Evolutionary conservation across 2,113 vertebrate species (phyloP).

Genomic region (Hoplias malabaricus): DNA sequence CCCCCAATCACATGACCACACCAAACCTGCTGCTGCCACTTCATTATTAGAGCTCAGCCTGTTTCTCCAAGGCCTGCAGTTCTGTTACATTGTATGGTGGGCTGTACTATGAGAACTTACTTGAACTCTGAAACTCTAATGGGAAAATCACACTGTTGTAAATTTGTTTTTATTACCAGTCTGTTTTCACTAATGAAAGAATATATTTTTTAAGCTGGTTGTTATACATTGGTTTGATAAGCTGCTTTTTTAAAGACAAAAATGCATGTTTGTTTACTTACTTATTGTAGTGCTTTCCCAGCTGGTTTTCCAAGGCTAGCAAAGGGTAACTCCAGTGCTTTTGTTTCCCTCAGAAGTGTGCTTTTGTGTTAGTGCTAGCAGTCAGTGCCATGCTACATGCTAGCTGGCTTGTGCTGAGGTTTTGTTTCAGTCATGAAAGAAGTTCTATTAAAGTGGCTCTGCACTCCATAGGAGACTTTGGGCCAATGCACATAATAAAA

Average conservation of each 20-base stretch:
- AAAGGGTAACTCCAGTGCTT: background rate
- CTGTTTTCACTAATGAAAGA: background rate
- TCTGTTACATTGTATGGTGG: too few relatives aligned
- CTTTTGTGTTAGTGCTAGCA: constrained; percentile 9
- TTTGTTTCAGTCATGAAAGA: background rate
- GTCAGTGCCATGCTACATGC: background rate
- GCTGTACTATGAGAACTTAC: too few relatives aligned
- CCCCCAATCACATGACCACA: too few relatives aligned
- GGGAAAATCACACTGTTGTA: background rate
- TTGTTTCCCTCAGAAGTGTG: background rate
- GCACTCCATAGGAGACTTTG: background rate
- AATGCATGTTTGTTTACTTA: background rate
- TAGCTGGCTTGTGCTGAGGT: background rate
- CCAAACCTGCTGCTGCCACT: too few relatives aligned
- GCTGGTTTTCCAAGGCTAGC: background rate
- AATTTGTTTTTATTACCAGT: background rate
- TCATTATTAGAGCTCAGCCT: too few relatives aligned
- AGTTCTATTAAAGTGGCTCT: background rate
- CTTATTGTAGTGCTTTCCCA: background rate
- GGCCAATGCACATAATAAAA: background rate
- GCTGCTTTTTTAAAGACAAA: background rate
- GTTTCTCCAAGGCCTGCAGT: too few relatives aligned
- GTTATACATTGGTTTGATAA: background rate
- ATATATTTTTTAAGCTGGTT: background rate
- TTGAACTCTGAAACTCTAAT: too few relatives aligned